phyloP scores from a whole-genome alignment of 2,113 vertebrate genomes.

The Variabilichromis moorii region DNA sequence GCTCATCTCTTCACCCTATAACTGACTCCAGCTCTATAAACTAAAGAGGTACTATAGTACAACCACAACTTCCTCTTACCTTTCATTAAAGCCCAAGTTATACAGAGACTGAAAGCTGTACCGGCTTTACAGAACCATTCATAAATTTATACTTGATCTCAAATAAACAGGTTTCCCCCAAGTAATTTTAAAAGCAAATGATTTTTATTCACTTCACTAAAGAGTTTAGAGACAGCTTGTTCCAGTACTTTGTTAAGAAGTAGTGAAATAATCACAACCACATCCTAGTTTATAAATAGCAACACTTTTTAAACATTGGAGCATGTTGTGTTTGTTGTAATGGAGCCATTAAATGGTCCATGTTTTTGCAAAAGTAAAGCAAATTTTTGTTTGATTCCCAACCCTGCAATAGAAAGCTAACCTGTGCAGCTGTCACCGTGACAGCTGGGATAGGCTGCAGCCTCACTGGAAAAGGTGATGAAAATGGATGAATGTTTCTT shows the following conservation, averaged over 20 bases:
- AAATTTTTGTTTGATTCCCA: not conserved
- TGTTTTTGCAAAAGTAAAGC: not conserved
- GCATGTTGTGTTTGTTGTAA: not conserved
- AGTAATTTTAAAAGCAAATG: not conserved
- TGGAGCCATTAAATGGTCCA: not conserved
- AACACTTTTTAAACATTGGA: not conserved
- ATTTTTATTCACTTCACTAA: not conserved
- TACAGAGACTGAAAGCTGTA: not conserved
- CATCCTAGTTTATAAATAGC: not conserved
- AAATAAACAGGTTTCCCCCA: not conserved
- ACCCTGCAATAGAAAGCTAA: not conserved
- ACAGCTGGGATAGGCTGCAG: not conserved
- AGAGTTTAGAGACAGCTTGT: not conserved
- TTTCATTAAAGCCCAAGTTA: not conserved
- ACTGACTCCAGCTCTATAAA: conserved; percentile 31
- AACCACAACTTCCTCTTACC: conserved; percentile 1
- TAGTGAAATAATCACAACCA: not conserved
- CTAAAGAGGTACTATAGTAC: conserved; percentile 1
- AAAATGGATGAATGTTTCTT: not conserved
- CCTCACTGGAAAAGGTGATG: not conserved
- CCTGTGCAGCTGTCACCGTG: not conserved
- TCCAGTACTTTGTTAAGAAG: not conserved
- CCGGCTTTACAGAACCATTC: not conserved
- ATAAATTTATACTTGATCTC: not conserved
- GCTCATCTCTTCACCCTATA: conserved; percentile 46